Conservation (phyloP, 2,888 invertebrate genomes). For the Diploptera punctata region DNA sequence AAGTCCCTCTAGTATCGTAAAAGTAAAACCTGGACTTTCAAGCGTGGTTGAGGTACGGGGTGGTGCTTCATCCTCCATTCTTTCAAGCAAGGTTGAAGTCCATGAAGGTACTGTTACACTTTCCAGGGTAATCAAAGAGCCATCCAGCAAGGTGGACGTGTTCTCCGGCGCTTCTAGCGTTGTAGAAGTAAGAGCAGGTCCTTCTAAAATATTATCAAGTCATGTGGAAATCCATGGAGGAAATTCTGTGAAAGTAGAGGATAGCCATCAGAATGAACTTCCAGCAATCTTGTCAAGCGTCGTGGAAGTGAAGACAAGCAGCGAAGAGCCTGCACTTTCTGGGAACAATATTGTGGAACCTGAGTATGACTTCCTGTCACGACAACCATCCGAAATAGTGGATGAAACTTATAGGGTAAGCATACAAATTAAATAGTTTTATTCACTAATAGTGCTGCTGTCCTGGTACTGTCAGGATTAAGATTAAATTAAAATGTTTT, state of each 20-base stretch:
- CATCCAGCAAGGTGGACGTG: constrained; percentile 21
- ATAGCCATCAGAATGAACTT: constrained; percentile 48
- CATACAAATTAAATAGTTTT: too few relatives aligned
- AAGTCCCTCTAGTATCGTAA: neutral
- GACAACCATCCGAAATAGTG: constrained; percentile 83
- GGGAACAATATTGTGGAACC: constrained; percentile 81
- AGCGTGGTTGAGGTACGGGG: neutral
- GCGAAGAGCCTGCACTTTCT: constrained; percentile 63
- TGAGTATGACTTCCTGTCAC: constrained; percentile 84
- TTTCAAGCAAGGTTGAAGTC: constrained; percentile 64
- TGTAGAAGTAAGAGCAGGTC: constrained; percentile 45
- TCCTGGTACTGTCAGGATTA: too few relatives aligned
- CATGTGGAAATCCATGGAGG: constrained; percentile 51
- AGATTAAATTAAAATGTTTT: too few relatives aligned
- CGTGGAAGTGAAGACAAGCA: constrained; percentile 59
- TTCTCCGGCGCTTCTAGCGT: constrained; percentile 40
- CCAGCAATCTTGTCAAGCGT: constrained; percentile 59
- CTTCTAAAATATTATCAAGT: constrained; percentile 54
- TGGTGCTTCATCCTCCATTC: neutral
- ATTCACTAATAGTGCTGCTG: too few relatives aligned
- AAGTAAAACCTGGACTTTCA: neutral
- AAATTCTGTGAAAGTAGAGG: constrained; percentile 52
- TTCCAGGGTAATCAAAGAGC: neutral
- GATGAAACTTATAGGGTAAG: constrained; percentile 83
- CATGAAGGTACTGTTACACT: neutral